Evolutionary conservation across 2,888 invertebrate genomes (phyloP).

Genomic region (Thymelicus lineola): DNA sequence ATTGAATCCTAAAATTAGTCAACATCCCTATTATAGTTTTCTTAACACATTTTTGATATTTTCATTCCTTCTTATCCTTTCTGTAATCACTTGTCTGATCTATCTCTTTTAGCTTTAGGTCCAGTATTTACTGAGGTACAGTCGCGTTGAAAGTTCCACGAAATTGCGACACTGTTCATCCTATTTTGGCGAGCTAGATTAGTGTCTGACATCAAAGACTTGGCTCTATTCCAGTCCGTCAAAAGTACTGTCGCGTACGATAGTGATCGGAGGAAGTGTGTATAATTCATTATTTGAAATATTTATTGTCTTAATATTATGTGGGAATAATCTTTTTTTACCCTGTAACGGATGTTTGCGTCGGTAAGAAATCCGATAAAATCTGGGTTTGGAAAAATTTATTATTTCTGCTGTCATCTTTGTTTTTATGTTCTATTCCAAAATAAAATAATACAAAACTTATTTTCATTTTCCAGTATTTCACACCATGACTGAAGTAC

Average conservation of each 20-base stretch:
- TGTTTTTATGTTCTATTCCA: conserved; percentile 9
- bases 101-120: background rate
- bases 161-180: conserved; percentile 38
- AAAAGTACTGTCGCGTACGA: conserved; percentile 32
- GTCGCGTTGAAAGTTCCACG: conserved; percentile 31
- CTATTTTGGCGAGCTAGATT: conserved; percentile 37
- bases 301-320: conserved; percentile 26
- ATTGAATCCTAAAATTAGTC: too few species aligned
- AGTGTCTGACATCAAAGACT: conserved; percentile 36
- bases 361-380: conserved; percentile 17
- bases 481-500: too few species aligned
- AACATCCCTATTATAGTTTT: too few species aligned
- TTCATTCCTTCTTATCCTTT: background rate
- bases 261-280: conserved; percentile 21
- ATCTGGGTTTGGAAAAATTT: conserved; percentile 28
- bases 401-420: background rate
- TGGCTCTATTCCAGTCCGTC: conserved; percentile 24
- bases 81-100: background rate
- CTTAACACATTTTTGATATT: background rate
- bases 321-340: conserved; percentile 7
- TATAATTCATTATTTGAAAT: conserved; percentile 26
- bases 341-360: conserved; percentile 24
- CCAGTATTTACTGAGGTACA: conserved; percentile 23
- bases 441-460: too few species aligned
- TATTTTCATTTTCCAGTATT: too few species aligned